phyloP scores from a whole-genome alignment of 2,888 invertebrate genomes.

The Aspidiotus destructor region DNA sequence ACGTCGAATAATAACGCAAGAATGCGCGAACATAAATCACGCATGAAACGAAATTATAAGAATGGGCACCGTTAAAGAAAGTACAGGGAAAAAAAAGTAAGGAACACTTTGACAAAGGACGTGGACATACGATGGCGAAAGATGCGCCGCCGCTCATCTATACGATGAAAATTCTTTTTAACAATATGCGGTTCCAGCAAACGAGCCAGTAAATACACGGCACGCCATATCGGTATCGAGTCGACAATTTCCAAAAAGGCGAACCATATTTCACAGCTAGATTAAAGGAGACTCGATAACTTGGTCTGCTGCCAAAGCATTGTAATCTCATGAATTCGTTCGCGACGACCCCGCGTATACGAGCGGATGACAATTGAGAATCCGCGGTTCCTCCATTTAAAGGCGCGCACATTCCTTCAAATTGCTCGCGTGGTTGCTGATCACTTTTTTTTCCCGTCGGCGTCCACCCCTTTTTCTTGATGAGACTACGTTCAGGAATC shows the following conservation, averaged over 20 bases:
- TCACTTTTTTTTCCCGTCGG: no score
- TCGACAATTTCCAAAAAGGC: constrained; percentile 15
- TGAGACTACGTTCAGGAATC: no score
- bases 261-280: constrained; percentile 16
- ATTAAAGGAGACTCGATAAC: constrained; percentile 21
- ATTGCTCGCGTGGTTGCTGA: no score
- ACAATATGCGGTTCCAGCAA: constrained; percentile 12
- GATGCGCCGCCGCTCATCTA: background rate
- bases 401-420: no score
- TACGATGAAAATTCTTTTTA: constrained; percentile 10
- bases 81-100: background rate
- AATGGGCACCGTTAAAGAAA: constrained; percentile 1
- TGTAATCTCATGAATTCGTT: constrained; percentile 21
- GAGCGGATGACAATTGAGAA: constrained; percentile 11
- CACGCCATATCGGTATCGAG: constrained; percentile 10
- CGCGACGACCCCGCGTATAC: background rate
- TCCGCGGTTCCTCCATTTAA: background rate
- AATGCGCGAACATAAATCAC: constrained; percentile 17
- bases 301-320: constrained; percentile 18
- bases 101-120: background rate
- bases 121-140: background rate
- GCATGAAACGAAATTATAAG: constrained; percentile 11
- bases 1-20: constrained; percentile 9
- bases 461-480: no score
- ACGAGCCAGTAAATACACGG: background rate